Conservation (phyloP, 2,888 invertebrate genomes). For the Diloba caeruleocephala region DNA sequence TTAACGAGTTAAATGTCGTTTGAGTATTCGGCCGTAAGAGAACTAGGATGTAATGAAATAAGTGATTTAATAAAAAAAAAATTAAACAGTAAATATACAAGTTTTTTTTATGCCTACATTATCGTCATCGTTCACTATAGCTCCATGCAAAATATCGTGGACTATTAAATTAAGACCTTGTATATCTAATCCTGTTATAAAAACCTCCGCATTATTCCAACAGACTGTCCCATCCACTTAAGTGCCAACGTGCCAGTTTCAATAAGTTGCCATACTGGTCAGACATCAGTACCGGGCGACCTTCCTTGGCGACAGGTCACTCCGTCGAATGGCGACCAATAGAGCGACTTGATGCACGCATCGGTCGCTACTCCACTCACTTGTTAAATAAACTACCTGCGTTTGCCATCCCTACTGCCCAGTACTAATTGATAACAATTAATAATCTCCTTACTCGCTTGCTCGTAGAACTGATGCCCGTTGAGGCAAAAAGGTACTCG, state of each 20-base stretch:
- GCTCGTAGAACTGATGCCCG: too few species aligned
- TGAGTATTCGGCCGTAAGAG: too few species aligned
- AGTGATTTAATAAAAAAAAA: too few species aligned
- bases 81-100: too few species aligned
- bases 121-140: too few species aligned
- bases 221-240: constrained; percentile 57
- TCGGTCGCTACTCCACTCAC: constrained; percentile 35
- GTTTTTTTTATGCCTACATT: too few species aligned
- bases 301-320: constrained; percentile 84
- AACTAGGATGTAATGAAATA: too few species aligned
- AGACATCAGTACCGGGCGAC: constrained; percentile 80
- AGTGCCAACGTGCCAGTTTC: constrained; percentile 58
- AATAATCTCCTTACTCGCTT: too few species aligned
- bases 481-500: neutral
- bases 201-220: neutral
- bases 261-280: constrained; percentile 79
- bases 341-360: constrained; percentile 63
- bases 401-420: constrained; percentile 29
- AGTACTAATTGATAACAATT: neutral
- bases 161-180: too few species aligned
- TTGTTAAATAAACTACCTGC: constrained; percentile 61
- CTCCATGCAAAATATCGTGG: too few species aligned
- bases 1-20: too few species aligned
- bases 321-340: constrained; percentile 68
- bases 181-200: too few species aligned